Evolutionary conservation across 1,140 invertebrate species (phyloP).

Genomic region (Pentalonia nigronervosa): DNA sequence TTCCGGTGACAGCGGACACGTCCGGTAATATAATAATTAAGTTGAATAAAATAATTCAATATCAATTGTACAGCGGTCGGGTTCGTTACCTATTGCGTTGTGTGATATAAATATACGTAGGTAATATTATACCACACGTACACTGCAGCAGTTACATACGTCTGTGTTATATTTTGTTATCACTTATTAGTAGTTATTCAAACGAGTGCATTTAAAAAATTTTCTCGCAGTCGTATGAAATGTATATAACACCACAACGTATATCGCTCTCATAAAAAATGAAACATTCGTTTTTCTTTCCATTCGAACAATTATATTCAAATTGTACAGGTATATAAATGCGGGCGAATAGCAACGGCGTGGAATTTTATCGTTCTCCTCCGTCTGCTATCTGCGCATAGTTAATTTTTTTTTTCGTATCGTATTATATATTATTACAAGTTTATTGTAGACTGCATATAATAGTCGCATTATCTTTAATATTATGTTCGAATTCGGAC

Average conservation of each 20-base stretch:
- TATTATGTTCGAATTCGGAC: not conserved
- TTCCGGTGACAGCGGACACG: conserved; percentile 59
- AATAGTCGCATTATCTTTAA: not conserved
- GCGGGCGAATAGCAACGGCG: not conserved
- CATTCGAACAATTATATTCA: not conserved
- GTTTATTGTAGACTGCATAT: not conserved
- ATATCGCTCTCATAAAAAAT: not conserved
- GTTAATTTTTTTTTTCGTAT: not conserved
- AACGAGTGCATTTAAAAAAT: not conserved
- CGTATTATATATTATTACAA: not conserved
- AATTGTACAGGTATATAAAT: not conserved
- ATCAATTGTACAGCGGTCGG: not conserved
- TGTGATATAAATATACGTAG: not conserved
- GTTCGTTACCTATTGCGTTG: not conserved
- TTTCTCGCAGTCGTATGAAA: not conserved
- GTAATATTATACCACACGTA: not conserved
- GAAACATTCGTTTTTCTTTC: not conserved
- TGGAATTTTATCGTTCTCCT: not conserved
- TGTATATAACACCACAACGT: not conserved
- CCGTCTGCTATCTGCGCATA: not conserved
- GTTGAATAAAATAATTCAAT: not conserved
- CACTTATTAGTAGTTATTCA: not conserved
- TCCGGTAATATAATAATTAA: conserved; percentile 50
- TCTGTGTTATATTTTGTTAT: not conserved
- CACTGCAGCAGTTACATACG: not conserved